phyloP scores from a whole-genome alignment of 2,113 vertebrate species.

The Datnioides undecimradiatus region DNA sequence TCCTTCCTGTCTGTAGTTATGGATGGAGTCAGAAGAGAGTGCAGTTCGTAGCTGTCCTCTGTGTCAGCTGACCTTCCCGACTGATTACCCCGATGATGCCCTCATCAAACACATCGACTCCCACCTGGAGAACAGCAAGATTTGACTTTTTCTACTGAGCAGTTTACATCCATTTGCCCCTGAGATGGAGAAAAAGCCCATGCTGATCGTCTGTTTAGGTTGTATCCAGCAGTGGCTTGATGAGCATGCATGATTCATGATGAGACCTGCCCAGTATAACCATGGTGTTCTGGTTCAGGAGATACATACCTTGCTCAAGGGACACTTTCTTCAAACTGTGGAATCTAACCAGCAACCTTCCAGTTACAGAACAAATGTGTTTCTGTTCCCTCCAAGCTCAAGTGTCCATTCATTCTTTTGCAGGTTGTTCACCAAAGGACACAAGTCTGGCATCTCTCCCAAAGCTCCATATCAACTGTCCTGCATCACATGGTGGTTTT shows the following conservation, averaged over 20 bases:
- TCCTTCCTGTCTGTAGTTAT: constrained; percentile 80
- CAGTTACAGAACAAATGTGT: background rate
- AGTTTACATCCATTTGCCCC: background rate
- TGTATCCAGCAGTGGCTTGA: background rate
- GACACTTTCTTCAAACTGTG: background rate
- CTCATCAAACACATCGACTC: constrained; percentile 96
- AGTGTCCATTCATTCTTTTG: background rate
- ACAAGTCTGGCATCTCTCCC: background rate
- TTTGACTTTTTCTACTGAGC: constrained; percentile 80
- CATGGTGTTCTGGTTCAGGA: background rate
- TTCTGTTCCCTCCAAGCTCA: background rate
- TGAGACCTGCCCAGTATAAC: background rate
- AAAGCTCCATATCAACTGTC: background rate
- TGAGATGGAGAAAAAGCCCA: background rate
- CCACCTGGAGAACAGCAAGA: constrained; percentile 96
- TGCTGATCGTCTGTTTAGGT: background rate
- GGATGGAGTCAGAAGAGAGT: constrained; percentile 93
- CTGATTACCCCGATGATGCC: constrained; percentile 92
- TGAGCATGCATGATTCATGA: constrained; percentile 32
- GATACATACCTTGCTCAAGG: background rate
- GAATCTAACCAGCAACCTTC: constrained; percentile 16
- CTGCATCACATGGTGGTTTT: background rate
- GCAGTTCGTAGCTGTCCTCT: constrained; percentile 92
- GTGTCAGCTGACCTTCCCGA: constrained; percentile 93
- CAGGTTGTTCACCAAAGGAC: background rate